Evolutionary conservation across 2,113 vertebrate genomes (phyloP), one percentile per base, ranked within the genome.

Genomic region (Parus major): DNA sequence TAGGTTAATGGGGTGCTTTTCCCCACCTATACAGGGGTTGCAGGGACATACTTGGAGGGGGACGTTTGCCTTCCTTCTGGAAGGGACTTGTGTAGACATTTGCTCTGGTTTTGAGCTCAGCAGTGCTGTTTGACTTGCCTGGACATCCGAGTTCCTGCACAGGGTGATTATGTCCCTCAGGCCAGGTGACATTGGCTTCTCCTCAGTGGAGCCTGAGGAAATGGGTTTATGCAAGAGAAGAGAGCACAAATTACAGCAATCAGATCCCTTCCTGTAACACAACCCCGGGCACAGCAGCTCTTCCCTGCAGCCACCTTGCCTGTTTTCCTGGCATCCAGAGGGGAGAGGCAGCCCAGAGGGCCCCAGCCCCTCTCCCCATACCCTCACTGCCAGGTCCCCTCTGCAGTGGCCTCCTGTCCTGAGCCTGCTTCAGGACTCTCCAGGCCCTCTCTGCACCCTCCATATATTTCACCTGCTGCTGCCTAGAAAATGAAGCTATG

Each of bases 301-400:
- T 71, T 50, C 29, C 33, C 39, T 0, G 0, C 80, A 56, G 59
- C 18, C 42, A 19, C 33, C 44, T 65, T 0, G 0, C 70, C 20
- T 65, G 24, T 14, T 46, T 63, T 20, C 28, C 28, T 29, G 63
- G 23, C 27, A 61, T 53, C 16, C 4, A 0, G 50, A n/a, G 4
- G 2, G 10, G 13, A 27, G 8, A 47, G 47, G 42, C 24, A 64
- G 50, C 8, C 2, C 29, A 66, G 39, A 31, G 18, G 5, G 41
- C 61, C 27, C 33, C 64, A 73, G 39, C 22, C 24, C 19, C 15
- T 47, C 46, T 63, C 35, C n/a, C 4, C 1, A 0, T 17, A 35
- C 72, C 44, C 14, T 18, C 35, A 24, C 2, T 11, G 61, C 39
- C 39, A 39, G 39, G 39, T 39, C 39, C 39, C 39, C 39, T 39